Percentiles rank a stretch among this genome's conserved stretches.
Evolutionary conservation across 2,888 invertebrate genomes (phyloP).

Genomic region (Nasonovia ribisnigri): DNA sequence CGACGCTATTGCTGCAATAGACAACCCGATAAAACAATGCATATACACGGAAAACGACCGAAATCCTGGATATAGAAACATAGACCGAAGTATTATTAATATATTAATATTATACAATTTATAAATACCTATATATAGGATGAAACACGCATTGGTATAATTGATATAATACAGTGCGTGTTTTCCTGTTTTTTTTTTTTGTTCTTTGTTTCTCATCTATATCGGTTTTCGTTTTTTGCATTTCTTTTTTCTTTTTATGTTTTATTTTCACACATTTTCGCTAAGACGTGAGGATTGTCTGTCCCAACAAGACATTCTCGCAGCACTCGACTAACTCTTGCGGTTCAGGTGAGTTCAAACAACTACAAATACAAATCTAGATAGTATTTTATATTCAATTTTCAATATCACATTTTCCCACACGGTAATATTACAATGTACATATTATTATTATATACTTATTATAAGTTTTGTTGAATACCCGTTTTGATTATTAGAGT

Average conservation of each 20-base stretch:
- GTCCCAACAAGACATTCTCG: slow-evolving; percentile 82
- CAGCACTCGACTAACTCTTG: slow-evolving; percentile 82
- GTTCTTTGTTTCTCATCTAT: neutral
- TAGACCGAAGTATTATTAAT: slow-evolving; percentile 13
- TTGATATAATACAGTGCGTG: slow-evolving; percentile 13
- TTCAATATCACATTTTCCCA: slow-evolving; percentile 44
- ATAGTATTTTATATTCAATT: slow-evolving; percentile 4
- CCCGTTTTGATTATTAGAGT: slow-evolving; percentile 55
- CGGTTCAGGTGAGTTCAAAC: slow-evolving; percentile 76
- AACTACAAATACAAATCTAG: slow-evolving; percentile 31
- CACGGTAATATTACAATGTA: slow-evolving; percentile 48
- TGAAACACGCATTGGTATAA: slow-evolving; percentile 25
- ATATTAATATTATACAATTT: neutral
- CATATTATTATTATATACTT: slow-evolving; percentile 26
- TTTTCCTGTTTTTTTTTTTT: slow-evolving; percentile 8
- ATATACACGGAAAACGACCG: slow-evolving; percentile 1
- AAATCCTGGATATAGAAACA: neutral
- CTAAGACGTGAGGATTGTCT: slow-evolving; percentile 81
- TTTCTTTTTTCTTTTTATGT: slow-evolving; percentile 58
- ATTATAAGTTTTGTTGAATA: slow-evolving; percentile 39
- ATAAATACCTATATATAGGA: slow-evolving; percentile 21
- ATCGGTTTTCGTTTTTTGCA: slow-evolving; percentile 55
- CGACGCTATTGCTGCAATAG: neutral
- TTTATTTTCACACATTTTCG: slow-evolving; percentile 68
- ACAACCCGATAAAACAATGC: slow-evolving; percentile 38